Conservation (phyloP, 1,140 invertebrate genomes). For the Drosophila pachea region DNA sequence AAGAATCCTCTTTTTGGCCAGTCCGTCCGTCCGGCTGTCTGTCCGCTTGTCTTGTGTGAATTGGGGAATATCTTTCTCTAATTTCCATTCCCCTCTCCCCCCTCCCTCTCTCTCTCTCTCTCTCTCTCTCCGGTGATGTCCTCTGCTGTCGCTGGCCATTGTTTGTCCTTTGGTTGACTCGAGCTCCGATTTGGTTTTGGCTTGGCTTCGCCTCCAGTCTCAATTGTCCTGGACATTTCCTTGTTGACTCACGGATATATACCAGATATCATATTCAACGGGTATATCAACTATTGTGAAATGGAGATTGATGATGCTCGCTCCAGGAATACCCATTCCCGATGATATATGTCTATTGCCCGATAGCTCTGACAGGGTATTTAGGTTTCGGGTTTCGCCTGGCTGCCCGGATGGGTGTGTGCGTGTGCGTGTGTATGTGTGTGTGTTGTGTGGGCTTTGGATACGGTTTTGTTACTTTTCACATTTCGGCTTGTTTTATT, state of each 20-base stretch:
- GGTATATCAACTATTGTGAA: neutral
- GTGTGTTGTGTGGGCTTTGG: conserved; percentile 4
- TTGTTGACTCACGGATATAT: conserved; percentile 25
- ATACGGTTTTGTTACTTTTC: conserved; percentile 25
- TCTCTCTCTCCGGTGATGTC: neutral
- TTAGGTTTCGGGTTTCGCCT: neutral
- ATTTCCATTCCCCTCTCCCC: neutral
- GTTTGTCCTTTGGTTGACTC: conserved; percentile 53
- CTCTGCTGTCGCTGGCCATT: conserved; percentile 45
- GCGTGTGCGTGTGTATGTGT: neutral
- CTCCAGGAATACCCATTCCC: neutral
- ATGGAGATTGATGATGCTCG: conserved; percentile 4
- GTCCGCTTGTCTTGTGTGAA: conserved; percentile 32
- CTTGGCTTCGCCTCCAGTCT: conserved; percentile 32
- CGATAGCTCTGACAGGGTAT: conserved; percentile 19
- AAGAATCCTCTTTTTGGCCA: conserved; percentile 5
- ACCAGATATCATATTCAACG: neutral
- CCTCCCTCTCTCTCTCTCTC: conserved; percentile 6
- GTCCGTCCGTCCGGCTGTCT: too few relatives aligned
- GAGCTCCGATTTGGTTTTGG: conserved; percentile 37
- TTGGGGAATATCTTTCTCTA: conserved; percentile 34
- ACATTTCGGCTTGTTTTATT: conserved; percentile 41
- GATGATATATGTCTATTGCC: neutral
- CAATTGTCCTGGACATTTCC: conserved; percentile 24
- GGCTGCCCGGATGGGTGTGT: neutral